Percentiles rank a stretch among this genome's conserved stretches.
These are phyloP conservation scores for Regulus satrapa DNA, from an alignment of 2,113 vertebrate species.

Conservation along the genomic window DNA sequence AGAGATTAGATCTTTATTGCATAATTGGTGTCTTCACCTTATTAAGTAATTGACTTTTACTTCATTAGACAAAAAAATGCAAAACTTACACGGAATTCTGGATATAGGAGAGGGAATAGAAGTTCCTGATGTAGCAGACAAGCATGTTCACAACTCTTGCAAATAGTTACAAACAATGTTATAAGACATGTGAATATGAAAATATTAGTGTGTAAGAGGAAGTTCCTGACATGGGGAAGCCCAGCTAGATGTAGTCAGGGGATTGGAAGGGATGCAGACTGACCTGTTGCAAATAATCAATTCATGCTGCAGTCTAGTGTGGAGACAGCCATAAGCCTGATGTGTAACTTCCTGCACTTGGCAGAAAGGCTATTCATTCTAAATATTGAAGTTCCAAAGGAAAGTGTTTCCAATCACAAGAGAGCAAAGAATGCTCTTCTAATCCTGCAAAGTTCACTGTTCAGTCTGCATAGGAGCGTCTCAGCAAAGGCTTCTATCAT, in stretches of 20 bases:
- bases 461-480: neutral
- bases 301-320: neutral
- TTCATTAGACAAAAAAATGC: neutral
- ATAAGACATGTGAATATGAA: rapidly evolving
- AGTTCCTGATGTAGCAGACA: neutral
- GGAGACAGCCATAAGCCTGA: neutral
- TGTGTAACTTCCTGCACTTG: neutral
- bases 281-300: neutral
- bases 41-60: neutral
- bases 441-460: neutral
- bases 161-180: neutral
- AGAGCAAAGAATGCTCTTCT: neutral
- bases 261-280: neutral
- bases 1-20: neutral
- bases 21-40: neutral
- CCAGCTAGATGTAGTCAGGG: neutral
- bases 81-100: neutral
- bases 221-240: neutral
- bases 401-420: neutral
- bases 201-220: neutral
- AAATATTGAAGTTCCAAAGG: neutral
- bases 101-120: neutral
- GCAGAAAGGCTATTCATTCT: neutral
- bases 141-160: neutral
- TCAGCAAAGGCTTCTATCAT: neutral